phyloP scores from a whole-genome alignment of 2,113 vertebrate species.

The Carlito syrichta region DNA sequence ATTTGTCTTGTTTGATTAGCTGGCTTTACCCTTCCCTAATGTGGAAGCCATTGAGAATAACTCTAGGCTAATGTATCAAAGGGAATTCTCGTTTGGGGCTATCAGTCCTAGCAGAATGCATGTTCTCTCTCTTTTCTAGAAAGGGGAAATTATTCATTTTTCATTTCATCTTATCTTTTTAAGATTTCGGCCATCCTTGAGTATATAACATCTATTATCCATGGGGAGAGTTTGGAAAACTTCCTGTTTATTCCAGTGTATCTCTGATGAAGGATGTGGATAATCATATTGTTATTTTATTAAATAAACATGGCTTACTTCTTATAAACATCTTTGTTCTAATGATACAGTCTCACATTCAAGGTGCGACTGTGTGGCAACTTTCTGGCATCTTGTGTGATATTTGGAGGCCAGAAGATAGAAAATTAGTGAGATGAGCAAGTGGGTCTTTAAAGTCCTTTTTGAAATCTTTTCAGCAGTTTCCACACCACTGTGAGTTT shows the following conservation, averaged over 20 bases:
- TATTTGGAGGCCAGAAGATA: not conserved
- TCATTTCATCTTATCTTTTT: not conserved
- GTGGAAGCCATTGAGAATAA: not conserved
- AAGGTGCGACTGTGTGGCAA: not conserved
- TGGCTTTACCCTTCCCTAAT: not conserved
- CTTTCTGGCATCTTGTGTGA: not conserved
- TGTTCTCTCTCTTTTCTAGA: not conserved
- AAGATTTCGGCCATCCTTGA: not conserved
- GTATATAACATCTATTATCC: slow-evolving; percentile 4
- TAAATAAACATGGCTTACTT: slow-evolving; percentile 38
- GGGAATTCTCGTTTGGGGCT: not conserved
- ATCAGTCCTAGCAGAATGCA: not conserved
- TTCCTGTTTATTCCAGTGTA: slow-evolving; percentile 60
- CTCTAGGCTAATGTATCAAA: not conserved
- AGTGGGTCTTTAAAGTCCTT: not conserved
- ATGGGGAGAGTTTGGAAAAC: slow-evolving; percentile 32
- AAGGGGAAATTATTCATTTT: slow-evolving; percentile 29
- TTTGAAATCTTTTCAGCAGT: not conserved
- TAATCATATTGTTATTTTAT: slow-evolving; percentile 39
- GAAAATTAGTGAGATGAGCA: not conserved
- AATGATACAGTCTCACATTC: not conserved
- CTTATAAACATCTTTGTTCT: slow-evolving; percentile 65
- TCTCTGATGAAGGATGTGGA: slow-evolving; percentile 44
- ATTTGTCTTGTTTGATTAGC: not conserved
- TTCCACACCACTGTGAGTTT: not conserved